Percentiles rank a stretch among this genome's conserved stretches.
Evolutionary conservation across 35 echinoderm and acorn worm species (phyloP).

Genomic region (Apostichopus japonicus): DNA sequence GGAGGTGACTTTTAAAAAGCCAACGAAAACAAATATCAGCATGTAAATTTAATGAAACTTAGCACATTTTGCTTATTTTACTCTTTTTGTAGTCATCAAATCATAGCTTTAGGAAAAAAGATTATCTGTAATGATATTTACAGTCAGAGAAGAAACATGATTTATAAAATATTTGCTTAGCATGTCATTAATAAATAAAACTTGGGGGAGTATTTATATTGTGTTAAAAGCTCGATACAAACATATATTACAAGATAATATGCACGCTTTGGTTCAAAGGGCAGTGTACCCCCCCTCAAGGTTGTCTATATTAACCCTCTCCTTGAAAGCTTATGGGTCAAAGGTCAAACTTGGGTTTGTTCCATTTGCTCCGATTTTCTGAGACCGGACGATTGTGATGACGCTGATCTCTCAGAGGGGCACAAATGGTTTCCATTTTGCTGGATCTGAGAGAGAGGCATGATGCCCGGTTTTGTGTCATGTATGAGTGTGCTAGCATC

Average conservation of each 20-base stretch:
- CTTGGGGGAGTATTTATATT: background rate
- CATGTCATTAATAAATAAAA: slow-evolving; percentile 34
- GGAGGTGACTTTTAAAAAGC: too few relatives aligned
- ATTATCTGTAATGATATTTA: background rate
- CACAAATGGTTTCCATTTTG: slow-evolving; percentile 1
- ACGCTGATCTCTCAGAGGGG: slow-evolving; percentile 35
- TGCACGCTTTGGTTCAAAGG: slow-evolving; percentile 41
- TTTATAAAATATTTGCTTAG: background rate
- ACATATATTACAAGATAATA: slow-evolving; percentile 33
- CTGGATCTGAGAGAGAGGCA: slow-evolving; percentile 50
- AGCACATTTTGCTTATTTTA: background rate
- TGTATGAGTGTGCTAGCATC: slow-evolving; percentile 16
- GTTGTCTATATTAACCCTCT: slow-evolving; percentile 27
- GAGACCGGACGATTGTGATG: slow-evolving; percentile 23
- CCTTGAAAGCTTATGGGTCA: slow-evolving; percentile 50
- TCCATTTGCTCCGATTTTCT: slow-evolving; percentile 42
- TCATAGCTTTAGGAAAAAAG: background rate
- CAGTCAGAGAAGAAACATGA: background rate
- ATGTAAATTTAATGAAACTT: too few relatives aligned
- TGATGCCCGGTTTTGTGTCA: slow-evolving; percentile 20
- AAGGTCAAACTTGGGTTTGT: slow-evolving; percentile 56
- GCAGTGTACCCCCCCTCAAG: slow-evolving; percentile 2
- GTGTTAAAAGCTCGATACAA: slow-evolving; percentile 33
- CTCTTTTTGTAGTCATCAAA: background rate
- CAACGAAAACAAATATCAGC: too few relatives aligned